Percentiles rank a stretch among this genome's conserved stretches.
Evolutionary conservation across 1,140 invertebrate genomes (phyloP).

Genomic region (Phenacoccus solenopsis): DNA sequence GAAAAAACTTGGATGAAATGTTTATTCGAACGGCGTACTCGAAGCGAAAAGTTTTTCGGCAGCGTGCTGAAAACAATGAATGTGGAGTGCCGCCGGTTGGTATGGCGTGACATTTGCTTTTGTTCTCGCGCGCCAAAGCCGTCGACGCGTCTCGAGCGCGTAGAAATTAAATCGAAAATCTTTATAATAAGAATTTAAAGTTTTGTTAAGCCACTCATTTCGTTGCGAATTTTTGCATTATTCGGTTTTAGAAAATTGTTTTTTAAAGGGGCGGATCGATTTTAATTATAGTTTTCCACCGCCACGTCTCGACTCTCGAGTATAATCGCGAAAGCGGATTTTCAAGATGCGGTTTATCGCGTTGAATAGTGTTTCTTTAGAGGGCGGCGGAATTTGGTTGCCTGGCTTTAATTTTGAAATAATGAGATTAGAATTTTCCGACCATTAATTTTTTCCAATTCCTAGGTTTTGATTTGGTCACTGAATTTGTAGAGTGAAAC

Average conservation of each 20-base stretch:
- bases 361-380: no score
- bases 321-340: no score
- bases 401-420: no score
- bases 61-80: not conserved
- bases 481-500: no score
- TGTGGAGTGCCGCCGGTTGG: not conserved
- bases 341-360: no score
- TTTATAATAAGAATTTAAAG: not conserved
- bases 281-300: no score
- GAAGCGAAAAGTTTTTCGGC: not conserved
- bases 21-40: not conserved
- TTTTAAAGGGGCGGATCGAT: not conserved
- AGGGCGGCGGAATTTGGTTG: no score
- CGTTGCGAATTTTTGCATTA: not conserved
- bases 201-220: not conserved
- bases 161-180: not conserved
- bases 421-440: no score
- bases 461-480: no score
- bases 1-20: no score
- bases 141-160: not conserved
- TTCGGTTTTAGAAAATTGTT: not conserved
- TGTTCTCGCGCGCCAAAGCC: not conserved
- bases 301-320: no score
- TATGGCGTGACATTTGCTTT: not conserved
- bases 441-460: no score